A percentile compares a stretch with the other conserved stretches of the same genome.
phyloP scores from a whole-genome alignment of 2,113 vertebrate species.

The Pelodiscus sinensis region DNA sequence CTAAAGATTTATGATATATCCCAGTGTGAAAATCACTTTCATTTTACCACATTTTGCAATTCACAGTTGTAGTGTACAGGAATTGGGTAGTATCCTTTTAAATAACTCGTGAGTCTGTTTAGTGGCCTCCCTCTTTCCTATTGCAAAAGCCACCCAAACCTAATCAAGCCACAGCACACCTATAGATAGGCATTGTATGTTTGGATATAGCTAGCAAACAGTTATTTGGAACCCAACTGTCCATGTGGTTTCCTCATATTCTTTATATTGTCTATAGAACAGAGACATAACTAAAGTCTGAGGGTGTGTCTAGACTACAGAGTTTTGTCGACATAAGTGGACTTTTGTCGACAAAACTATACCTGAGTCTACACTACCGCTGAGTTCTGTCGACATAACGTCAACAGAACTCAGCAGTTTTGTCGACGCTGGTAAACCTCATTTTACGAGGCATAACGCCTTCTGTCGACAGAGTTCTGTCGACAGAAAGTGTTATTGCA shows the following conservation, averaged over 20 bases:
- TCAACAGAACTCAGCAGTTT: no score
- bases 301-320: no score
- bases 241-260: neutral
- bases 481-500: no score
- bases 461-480: no score
- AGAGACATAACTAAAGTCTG: neutral
- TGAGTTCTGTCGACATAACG: no score
- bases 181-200: neutral
- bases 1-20: neutral
- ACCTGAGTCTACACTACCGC: no score
- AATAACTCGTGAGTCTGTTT: neutral
- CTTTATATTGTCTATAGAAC: neutral
- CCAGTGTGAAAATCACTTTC: neutral
- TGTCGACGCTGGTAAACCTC: no score
- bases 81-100: neutral
- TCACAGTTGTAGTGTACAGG: neutral
- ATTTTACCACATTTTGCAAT: neutral
- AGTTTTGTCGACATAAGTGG: no score
- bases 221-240: neutral
- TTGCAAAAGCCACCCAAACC: neutral
- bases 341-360: no score
- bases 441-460: no score
- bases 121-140: neutral
- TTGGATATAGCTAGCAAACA: neutral
- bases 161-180: neutral